phyloP scores from a whole-genome alignment of 2,888 invertebrate genomes.

The Periphyllus acericola region DNA sequence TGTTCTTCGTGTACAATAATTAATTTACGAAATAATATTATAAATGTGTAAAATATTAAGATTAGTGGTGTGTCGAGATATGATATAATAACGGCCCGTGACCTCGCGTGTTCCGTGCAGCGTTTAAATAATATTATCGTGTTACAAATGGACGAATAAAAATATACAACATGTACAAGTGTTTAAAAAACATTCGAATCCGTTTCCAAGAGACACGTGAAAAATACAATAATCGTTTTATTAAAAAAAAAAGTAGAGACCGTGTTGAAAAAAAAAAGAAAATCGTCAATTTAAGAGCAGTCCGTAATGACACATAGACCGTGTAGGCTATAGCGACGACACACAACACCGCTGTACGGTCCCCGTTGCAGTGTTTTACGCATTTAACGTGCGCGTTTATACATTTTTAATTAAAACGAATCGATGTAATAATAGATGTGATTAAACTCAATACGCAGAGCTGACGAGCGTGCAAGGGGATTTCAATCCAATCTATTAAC shows the following conservation, averaged over 20 bases:
- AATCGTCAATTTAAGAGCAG: conserved; percentile 16
- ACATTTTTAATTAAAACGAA: conserved; percentile 26
- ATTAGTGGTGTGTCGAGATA: conserved; percentile 35
- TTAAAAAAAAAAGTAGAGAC: neutral
- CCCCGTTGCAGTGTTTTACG: neutral
- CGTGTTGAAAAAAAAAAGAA: neutral
- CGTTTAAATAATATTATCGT: conserved; percentile 26
- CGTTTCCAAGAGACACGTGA: neutral
- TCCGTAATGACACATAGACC: neutral
- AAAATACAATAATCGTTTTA: neutral
- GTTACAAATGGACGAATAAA: conserved; percentile 29
- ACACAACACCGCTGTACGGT: too few relatives aligned
- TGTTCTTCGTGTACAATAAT: neutral
- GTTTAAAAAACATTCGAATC: neutral
- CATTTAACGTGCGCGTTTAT: neutral
- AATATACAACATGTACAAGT: neutral
- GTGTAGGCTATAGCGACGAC: too few relatives aligned
- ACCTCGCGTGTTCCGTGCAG: conserved; percentile 38
- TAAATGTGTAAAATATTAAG: neutral
- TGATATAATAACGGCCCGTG: conserved; percentile 39
- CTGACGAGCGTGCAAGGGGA: neutral
- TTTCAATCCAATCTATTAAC: neutral
- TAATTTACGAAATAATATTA: neutral
- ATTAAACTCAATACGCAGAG: neutral
- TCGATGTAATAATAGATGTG: neutral